These are phyloP conservation scores for Caenorhabditis inopinata DNA, from an alignment of 1,140 invertebrate genomes.

Conservation along the genomic window DNA sequence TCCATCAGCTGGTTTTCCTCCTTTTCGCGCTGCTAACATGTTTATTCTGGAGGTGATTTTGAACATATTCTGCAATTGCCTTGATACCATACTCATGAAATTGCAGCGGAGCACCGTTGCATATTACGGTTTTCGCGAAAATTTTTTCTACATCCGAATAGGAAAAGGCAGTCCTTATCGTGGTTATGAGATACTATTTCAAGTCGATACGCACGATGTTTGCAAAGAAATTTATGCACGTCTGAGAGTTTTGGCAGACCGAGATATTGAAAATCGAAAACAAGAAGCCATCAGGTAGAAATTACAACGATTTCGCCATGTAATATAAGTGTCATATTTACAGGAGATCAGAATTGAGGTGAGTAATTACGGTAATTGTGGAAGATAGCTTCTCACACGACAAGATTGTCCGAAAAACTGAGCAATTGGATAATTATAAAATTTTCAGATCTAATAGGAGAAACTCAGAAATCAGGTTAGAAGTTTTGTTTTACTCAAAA, in stretches of 20 bases:
- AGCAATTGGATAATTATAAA: too few species aligned
- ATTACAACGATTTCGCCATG: neutral
- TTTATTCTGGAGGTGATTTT: neutral
- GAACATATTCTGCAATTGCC: neutral
- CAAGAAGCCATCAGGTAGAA: neutral
- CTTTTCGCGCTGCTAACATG: neutral
- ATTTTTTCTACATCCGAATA: neutral
- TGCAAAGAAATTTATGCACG: slow-evolving; percentile 9
- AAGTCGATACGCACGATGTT: neutral
- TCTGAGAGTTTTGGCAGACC: neutral
- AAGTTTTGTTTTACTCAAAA: too few species aligned
- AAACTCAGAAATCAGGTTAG: too few species aligned
- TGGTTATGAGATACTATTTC: neutral
- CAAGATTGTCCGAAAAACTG: too few species aligned
- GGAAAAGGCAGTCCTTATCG: slow-evolving; percentile 8
- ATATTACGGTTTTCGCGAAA: slow-evolving; percentile 3
- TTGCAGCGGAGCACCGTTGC: neutral
- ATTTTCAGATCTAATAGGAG: too few species aligned
- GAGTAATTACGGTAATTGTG: too few species aligned
- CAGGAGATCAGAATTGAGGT: neutral
- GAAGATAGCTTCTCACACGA: too few species aligned
- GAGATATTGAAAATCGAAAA: neutral
- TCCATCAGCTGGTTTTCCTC: neutral
- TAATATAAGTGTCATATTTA: neutral
- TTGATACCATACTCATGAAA: neutral